phyloP scores from a whole-genome alignment of 2,113 vertebrate genomes.

The Sylvilagus bachmani region DNA sequence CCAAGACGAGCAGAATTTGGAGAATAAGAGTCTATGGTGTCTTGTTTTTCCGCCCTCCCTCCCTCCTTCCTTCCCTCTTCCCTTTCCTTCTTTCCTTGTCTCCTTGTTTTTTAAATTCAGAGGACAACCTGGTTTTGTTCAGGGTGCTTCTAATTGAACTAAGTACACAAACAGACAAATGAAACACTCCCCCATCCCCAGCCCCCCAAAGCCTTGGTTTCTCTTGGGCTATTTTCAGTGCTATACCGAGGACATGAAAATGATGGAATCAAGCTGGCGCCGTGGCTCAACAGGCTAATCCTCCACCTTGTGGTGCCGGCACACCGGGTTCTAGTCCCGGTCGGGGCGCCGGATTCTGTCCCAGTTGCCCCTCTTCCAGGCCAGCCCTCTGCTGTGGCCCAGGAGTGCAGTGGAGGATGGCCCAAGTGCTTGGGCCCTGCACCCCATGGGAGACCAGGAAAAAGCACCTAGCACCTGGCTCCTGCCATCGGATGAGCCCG shows the following conservation, averaged over 20 bases:
- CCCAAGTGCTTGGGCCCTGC: no score
- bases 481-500: no score
- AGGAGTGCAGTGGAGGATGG: no score
- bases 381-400: no score
- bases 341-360: no score
- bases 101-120: conserved; percentile 33
- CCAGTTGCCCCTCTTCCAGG: no score
- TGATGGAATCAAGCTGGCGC: background rate
- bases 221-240: conserved; percentile 47
- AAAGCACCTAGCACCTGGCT: no score
- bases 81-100: background rate
- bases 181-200: background rate
- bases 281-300: no score
- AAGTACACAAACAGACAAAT: conserved; percentile 5
- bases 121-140: background rate
- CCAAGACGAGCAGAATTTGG: conserved; percentile 15
- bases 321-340: no score
- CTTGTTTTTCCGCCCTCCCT: background rate
- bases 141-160: background rate
- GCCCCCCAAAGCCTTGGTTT: background rate
- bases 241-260: conserved; percentile 4
- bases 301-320: no score
- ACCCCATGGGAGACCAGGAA: no score
- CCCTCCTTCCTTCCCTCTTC: background rate
- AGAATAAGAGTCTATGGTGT: background rate